Base-by-base conservation (phyloP, 2,888 invertebrate genomes). In the Stegana nigrithorax region DNA sequence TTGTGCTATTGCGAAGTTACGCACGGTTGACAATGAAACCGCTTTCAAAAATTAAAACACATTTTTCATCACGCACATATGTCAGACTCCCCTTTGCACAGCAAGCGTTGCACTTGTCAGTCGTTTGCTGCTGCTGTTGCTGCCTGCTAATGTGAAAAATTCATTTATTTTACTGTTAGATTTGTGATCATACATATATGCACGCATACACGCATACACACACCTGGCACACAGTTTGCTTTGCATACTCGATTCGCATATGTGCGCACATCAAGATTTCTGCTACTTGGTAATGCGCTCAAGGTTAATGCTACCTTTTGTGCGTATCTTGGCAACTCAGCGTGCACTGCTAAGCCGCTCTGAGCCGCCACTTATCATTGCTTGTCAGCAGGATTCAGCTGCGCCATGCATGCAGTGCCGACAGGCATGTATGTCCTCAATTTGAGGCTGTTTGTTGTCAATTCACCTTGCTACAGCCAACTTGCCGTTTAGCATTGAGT, bases 11-110 rank as follows among this genome's bases (percentile, higher is more conserved):
- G n/a, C n/a, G n/a, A 39, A 59, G 77, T 80, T 80, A 81, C 82
- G 82, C 81, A 81, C 80, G 80, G 73, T 73, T 82, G 78, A 81
- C 81, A 82, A 82, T 80, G 70, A 76, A 81, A 82, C 81, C 81
- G 82, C 81, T 82, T 80, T 81, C 74, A 80, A 80, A 82, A 82
- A 82, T 82, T 82, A 82, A 82, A 81, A 81, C 81, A 77, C 81
- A 81, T 82, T 82, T 81, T 78, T 81, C 80, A 82, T 81, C 77
- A 73, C 67, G 68, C 69, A 64, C 71, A 65, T 68, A 4, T 69
- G 65, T 60, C 4, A 12, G 19, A 26, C 23, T n/a, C 12, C 4
- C 10, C n/a, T 39, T 39, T n/a, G 39, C 14, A n/a, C 39, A 14
- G 5, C 6, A 14, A 6, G 6, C 39, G 53, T 50, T 66, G 57